Evolutionary conservation across 1,140 invertebrate genomes (phyloP), one percentile per base, ranked within the genome.

Genomic region (Physella acuta): DNA sequence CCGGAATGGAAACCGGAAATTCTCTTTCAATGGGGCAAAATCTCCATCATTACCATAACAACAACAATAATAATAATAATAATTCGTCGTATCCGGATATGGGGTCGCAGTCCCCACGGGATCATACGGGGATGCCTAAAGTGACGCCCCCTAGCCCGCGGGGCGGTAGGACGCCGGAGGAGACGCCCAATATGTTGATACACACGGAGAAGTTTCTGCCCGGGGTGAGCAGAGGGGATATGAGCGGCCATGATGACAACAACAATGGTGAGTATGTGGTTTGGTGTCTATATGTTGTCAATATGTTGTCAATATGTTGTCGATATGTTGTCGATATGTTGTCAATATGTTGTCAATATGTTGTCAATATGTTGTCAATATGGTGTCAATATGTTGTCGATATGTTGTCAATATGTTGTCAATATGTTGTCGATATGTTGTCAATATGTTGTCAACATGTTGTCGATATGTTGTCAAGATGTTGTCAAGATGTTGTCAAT

Each of bases 191-290:
- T 28, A 60, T 61, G 59, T 26, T 61, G 36, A 39, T 61, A 24
- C 3, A 24, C 16, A 14, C 59, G 20, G 36, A 26, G 4, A 61
- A 39, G 24, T 14, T 24, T 2, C 33, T 61, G n/a, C 2, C 4
- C 24, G 59, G 59, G 8, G 28, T 44, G 34, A 28, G 5, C n/a
- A 14, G 17, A 11, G 5, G 20, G 33, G 59, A 61, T 11, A n/a
- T 8, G 11, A 26, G 33, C 28, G 37, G 36, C 59, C 59, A 44
- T 24, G 59, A 61, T 44, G 59, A 61, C n/a, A 59, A 59, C 34
- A 61, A 61, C 36, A 61, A 61, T 28, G 36, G 59, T 39, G 17
- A 61, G 33, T 37, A 2, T n/a, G 39, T n/a, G n/a, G n/a, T n/a
- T n/a, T n/a, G n/a, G n/a, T n/a, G n/a, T n/a, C n/a, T n/a, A n/a